Evolutionary conservation across 2,888 invertebrate genomes (phyloP), one percentile per base, ranked within the genome.

Genomic region (Dryobotodes eremita): DNA sequence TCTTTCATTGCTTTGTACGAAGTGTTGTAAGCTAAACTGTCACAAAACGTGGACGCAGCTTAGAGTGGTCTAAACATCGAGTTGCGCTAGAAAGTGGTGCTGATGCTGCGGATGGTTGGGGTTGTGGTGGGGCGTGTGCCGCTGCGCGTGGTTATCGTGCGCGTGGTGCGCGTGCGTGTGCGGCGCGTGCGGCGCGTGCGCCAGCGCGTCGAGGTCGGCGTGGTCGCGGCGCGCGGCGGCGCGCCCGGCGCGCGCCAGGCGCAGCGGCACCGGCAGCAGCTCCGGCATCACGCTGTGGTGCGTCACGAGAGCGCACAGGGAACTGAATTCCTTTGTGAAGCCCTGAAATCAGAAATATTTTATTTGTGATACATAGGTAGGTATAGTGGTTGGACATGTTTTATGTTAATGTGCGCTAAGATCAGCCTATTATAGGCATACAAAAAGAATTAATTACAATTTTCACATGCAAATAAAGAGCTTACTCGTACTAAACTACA

Each of bases 251-350:
- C 95, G 94, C 72, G 98, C 98, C 86, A 99, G 97, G 0, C 98
- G 98, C 89, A 99, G 97, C 65, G 99, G 99, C 94, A 99, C 99
- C 2, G 99, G 99, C 92, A 99, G 97, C 92, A 99, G 97, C 96
- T 99, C 99, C 69, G 99, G 99, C 99, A 99, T 99, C 89, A 99
- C 99, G 88, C 99, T 99, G 97, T 99, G 99, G 97, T 99, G 99
- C 80, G 99, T 99, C 94, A 99, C 99, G 90, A 99, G 97, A 23
- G 99, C 98, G 46, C 98, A 98, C 90, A 99, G 97, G 73, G 98
- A 98, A 57, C 98, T 97, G 97, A 99, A 99, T 97, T 99, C 99
- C 96, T 99, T 99, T 88, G 99, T 99, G 96, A 99, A 99, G 82
- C 99, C 99, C 99, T 99, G 97, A 2, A 10, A 20, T 0, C 1